phyloP scores from a whole-genome alignment of 1,140 invertebrate species.

The Oreohelix idahoensis region DNA sequence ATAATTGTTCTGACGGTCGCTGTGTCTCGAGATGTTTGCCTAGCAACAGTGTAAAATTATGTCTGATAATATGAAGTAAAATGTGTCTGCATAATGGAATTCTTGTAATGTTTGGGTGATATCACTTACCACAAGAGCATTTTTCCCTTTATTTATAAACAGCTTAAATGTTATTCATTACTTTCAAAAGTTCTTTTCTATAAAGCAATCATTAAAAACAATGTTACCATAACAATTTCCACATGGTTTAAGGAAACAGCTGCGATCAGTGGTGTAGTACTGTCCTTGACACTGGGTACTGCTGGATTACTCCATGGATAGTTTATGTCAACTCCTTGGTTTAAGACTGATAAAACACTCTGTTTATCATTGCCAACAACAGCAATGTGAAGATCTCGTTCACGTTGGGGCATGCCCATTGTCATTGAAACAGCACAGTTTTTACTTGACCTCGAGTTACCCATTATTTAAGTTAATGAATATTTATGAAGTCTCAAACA shows the following conservation, averaged over 20 bases:
- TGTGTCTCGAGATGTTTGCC: too few relatives aligned
- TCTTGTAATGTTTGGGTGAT: too few relatives aligned
- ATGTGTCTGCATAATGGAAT: too few relatives aligned
- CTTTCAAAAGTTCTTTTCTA: neutral
- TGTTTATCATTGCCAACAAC: conserved; percentile 70
- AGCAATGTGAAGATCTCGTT: conserved; percentile 69
- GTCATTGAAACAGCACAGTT: conserved; percentile 61
- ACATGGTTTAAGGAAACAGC: conserved; percentile 72
- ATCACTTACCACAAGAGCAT: too few relatives aligned
- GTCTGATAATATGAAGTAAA: too few relatives aligned
- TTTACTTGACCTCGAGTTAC: conserved; percentile 69
- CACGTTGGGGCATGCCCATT: conserved; percentile 68
- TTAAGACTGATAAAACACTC: conserved; percentile 56
- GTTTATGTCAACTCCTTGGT: conserved; percentile 68
- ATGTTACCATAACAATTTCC: conserved; percentile 68
- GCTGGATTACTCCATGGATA: conserved; percentile 71
- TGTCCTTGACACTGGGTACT: conserved; percentile 71
- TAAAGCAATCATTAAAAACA: neutral
- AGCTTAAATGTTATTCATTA: too few relatives aligned
- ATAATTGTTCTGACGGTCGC: too few relatives aligned
- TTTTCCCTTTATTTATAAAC: too few relatives aligned
- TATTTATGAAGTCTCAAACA: too few relatives aligned
- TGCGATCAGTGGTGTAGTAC: conserved; percentile 69
- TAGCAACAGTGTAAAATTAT: too few relatives aligned
- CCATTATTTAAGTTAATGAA: conserved; percentile 55